Base-by-base conservation (phyloP, 2,888 invertebrate genomes). In the Scelioninae gen. 1 region DNA sequence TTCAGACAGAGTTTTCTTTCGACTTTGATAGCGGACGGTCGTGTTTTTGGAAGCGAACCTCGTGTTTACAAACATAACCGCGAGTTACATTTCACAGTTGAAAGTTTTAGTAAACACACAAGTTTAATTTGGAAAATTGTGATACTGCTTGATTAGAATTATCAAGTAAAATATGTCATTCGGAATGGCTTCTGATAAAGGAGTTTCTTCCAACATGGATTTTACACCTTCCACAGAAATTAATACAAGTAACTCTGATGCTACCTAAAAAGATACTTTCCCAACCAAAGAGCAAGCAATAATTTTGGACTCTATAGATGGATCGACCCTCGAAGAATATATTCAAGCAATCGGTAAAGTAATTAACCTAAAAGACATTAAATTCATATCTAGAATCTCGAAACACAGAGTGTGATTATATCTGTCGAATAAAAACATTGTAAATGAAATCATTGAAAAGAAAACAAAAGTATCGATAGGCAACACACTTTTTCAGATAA, bases 401-500 rank as follows among this genome's bases (percentile, higher is more conserved):
- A 62, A 81, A 10, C 51, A 68, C 15, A 60, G 72, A 38, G 31
- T 74, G 3, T 77, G 78, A 31, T 6, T 80, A 4, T 76, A 76
- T 23, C 5, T 81, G 10, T 38, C 47, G 5, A 77, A 32, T 11
- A 72, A 72, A 55, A 53, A 62, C 9, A 10, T 58, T 9, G 78
- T 63, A 0, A 51, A 63, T 0, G n/a, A 83, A 16, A 43, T 84
- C 1, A 62, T 38, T 0, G 77, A 74, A 13, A 58, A 65, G 0
- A 47, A 66, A 32, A 66, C 63, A n/a, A 63, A 15, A 23, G 47
- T 85, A 58, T 45, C 38, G 0, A 63, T 84, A 2, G 5, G 32
- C 0, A 63, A 66, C n/a, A 49, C 32, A 8, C 10, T 8, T 0
- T 47, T 84, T 1, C 40, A 43, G 9, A 77, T 85, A 1, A 53